A percentile compares a stretch with the other conserved stretches of the same genome.
Evolutionary conservation across 2,797 vertebrate genomes (phyloP).

Genomic region (Enteromius treurensis): DNA sequence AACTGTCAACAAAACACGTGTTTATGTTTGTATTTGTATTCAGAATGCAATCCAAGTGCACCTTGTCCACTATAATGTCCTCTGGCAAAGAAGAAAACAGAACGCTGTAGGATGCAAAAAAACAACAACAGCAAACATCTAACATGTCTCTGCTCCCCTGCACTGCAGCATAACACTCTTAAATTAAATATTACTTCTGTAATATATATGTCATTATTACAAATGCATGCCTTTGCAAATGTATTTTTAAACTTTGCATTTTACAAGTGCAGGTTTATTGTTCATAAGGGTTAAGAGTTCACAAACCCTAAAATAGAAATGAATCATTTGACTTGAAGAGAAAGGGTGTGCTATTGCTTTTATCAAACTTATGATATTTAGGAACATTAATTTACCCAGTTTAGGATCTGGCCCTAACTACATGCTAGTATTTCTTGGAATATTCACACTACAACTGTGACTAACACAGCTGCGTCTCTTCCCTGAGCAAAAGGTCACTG

Average conservation of each 20-base stretch:
- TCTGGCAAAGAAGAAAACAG: slow-evolving; percentile 22
- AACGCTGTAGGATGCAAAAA: neutral
- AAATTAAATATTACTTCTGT: neutral
- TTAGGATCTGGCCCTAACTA: neutral
- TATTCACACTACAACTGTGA: neutral
- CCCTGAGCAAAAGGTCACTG: slow-evolving; percentile 3
- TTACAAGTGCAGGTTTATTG: neutral
- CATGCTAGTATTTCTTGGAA: neutral
- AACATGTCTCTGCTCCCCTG: neutral
- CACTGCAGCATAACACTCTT: neutral
- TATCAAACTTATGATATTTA: too few species aligned
- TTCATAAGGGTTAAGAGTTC: neutral
- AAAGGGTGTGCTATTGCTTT: too few species aligned
- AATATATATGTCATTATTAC: neutral
- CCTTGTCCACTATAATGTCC: slow-evolving; percentile 36
- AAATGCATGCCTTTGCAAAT: neutral
- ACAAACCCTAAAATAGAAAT: too few species aligned
- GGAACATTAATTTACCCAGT: neutral
- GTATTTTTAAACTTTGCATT: neutral
- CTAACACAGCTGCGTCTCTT: neutral
- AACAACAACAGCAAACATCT: neutral
- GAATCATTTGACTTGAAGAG: too few species aligned
- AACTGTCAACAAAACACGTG: slow-evolving; percentile 22
- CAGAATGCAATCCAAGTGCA: slow-evolving; percentile 32
- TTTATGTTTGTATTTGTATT: slow-evolving; percentile 42